These are phyloP conservation scores for Dufourea novaeangliae DNA, from an alignment of 1,140 invertebrate species.

Conservation along the genomic window DNA sequence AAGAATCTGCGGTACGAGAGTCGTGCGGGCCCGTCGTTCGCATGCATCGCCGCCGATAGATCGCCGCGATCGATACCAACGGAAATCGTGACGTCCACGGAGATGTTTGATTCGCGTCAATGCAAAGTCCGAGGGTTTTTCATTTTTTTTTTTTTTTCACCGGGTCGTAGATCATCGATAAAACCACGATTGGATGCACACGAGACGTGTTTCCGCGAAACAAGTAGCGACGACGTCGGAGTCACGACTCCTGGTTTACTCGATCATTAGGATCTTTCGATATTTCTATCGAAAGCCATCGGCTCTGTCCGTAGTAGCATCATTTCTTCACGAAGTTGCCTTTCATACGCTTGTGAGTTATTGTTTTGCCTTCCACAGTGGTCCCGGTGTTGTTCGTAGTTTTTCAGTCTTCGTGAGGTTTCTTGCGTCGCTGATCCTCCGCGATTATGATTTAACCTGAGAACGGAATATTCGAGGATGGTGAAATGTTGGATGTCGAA, in stretches of 20 bases:
- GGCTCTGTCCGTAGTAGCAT: conserved; percentile 17
- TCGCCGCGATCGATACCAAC: conserved; percentile 30
- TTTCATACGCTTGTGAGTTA: conserved; percentile 3
- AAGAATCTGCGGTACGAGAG: conserved; percentile 20
- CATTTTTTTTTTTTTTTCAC: no score
- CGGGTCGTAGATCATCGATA: conserved; percentile 47
- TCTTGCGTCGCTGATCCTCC: conserved; percentile 1
- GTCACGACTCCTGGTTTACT: conserved; percentile 66
- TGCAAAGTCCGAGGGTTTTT: conserved; percentile 40
- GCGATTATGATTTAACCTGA: conserved; percentile 31
- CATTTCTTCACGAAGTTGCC: neutral
- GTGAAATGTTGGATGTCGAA: neutral
- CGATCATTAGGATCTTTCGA: conserved; percentile 61
- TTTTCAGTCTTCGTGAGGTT: conserved; percentile 8
- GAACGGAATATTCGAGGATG: neutral
- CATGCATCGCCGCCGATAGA: conserved; percentile 40
- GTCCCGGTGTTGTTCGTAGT: neutral
- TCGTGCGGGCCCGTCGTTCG: conserved; percentile 19
- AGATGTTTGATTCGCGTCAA: conserved; percentile 42
- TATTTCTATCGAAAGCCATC: conserved; percentile 36
- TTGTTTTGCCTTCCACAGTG: conserved; percentile 6
- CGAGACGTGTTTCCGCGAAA: conserved; percentile 39
- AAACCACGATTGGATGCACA: conserved; percentile 11
- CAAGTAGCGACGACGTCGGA: conserved; percentile 43
- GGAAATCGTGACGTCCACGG: conserved; percentile 48